A percentile compares a stretch with the other conserved stretches of the same genome.
These are phyloP conservation scores for Acromyrmex charruanus DNA, from an alignment of 1,140 invertebrate species.

Conservation along the genomic window DNA sequence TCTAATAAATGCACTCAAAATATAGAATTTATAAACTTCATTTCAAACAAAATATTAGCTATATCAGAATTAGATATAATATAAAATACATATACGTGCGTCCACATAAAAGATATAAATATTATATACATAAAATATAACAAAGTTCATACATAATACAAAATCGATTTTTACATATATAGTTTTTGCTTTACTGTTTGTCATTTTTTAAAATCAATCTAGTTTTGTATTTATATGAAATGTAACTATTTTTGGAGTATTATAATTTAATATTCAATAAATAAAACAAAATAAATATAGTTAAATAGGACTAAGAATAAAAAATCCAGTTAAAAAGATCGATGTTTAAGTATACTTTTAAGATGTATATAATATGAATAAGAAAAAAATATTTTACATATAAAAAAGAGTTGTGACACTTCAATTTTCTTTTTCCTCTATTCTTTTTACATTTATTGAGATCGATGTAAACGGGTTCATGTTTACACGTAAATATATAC, in stretches of 20 bases:
- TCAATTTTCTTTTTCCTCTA: slow-evolving; percentile 1
- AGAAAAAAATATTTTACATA: background rate
- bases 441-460: slow-evolving; percentile 38
- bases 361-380: background rate
- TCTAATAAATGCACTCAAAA: slow-evolving; percentile 24
- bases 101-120: background rate
- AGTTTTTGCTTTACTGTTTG: background rate
- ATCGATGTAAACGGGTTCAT: slow-evolving; percentile 19
- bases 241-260: background rate
- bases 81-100: background rate
- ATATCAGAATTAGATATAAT: slow-evolving; percentile 1
- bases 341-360: background rate
- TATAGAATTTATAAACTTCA: background rate
- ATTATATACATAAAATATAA: slow-evolving; percentile 21
- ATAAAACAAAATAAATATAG: background rate
- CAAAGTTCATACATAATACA: slow-evolving; percentile 16
- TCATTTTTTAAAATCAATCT: background rate
- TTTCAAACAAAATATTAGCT: background rate
- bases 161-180: background rate
- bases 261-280: slow-evolving; percentile 2
- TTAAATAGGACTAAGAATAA: background rate
- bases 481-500: slow-evolving; percentile 42
- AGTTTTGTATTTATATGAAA: background rate
- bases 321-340: background rate
- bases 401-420: slow-evolving; percentile 3